A percentile compares a stretch with the other conserved stretches of the same genome.
These are phyloP conservation scores for Hyposoter didymator DNA, from an alignment of 2,888 invertebrate genomes.

Conservation along the genomic window DNA sequence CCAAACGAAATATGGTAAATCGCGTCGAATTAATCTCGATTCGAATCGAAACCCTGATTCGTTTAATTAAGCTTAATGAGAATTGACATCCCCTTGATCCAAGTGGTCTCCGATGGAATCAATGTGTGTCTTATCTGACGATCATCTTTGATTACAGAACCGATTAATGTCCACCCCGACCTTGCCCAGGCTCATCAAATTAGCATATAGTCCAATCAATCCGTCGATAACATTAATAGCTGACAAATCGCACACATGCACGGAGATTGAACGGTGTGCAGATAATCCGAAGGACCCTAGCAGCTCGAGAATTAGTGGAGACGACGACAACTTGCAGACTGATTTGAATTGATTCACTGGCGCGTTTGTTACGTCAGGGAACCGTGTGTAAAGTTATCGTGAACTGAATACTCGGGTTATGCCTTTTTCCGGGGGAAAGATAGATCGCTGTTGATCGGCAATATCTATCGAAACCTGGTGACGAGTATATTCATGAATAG, in stretches of 20 bases:
- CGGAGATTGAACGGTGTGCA: not conserved
- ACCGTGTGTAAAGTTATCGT: not conserved
- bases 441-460: conserved; percentile 22
- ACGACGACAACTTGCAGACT: not conserved
- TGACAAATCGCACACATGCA: not conserved
- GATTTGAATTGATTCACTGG: not conserved
- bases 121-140: not conserved
- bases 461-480: conserved; percentile 19
- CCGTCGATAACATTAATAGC: not conserved
- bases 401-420: not conserved
- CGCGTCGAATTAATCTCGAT: not conserved
- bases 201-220: not conserved
- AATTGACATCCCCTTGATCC: not conserved
- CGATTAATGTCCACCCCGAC: not conserved
- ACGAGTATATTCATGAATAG: not conserved
- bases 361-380: not conserved
- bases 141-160: conserved; percentile 8
- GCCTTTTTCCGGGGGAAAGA: not conserved
- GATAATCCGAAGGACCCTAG: not conserved
- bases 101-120: not conserved
- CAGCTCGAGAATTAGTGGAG: not conserved
- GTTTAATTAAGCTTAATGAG: not conserved
- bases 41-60: not conserved
- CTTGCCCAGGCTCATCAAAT: not conserved
- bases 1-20: not conserved